Base-by-base conservation (phyloP, 1,140 invertebrate species). In the Colletes gigas region DNA sequence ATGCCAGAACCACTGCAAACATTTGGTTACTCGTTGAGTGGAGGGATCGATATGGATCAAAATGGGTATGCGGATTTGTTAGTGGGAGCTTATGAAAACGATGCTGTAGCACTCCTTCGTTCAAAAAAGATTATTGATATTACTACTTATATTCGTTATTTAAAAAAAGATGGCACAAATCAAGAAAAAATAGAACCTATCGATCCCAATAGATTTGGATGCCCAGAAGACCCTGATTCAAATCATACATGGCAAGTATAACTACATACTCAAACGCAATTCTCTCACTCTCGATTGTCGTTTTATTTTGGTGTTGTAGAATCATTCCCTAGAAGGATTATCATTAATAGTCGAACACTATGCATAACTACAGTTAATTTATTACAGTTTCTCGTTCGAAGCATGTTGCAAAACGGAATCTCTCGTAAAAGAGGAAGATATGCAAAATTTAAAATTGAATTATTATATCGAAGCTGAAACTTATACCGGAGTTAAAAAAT, bases 11-110 rank as follows among this genome's bases (percentile, higher is more conserved):
- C 94, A 62, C 90, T 97, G 63, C 94, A 91, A 75, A 98, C 97
- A 0, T 98, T 99, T 88, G 98, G 98, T 7, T 98, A 98, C 91
- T 98, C 98, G 0, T 92, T 99, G 19, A 97, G 96, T 83, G 98
- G 98, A 73, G 97, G 97, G 52, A 93, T 97, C 12, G 98, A 99
- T 93, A 94, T 99, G 89, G 98, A 99, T 93, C 93, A 94, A 21
- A 99, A 99, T 93, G 97, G 96, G 15, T 99, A 99, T 93, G 97
- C 98, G 0, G 98, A 99, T 94, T 93, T 99, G 79, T 94, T 98
- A 21, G 95, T 98, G 44, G 98, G 98, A 71, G 97, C 98, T 41
- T 98, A 97, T 92, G 97, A 97, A 89, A 95, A 96, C 83, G 96
- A 97, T 89, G 94, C 94, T 65, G 95, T 97, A 1, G 94, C 96